Conservation (phyloP, 2,888 invertebrate genomes). For the Mimachlamys varia region DNA sequence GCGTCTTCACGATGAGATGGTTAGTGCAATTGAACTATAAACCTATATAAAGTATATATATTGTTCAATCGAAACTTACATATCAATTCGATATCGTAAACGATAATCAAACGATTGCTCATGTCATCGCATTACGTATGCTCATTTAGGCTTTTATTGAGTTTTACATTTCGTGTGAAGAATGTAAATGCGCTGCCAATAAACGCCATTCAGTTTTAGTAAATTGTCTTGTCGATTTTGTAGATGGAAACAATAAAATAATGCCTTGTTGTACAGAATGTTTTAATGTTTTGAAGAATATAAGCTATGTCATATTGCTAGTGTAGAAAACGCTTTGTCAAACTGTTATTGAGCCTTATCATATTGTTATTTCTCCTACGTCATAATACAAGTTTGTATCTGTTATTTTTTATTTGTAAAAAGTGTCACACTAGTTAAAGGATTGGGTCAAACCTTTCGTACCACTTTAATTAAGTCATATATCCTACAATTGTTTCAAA, state of each 20-base stretch:
- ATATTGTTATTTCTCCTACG: not conserved
- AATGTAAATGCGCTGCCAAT: not conserved
- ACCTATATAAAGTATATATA: not conserved
- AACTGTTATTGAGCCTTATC: not conserved
- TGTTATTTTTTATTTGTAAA: no score
- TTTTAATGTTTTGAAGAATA: not conserved
- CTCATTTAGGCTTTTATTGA: not conserved
- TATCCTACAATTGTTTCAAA: no score
- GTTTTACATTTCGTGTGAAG: not conserved
- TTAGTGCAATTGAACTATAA: slow-evolving; percentile 12
- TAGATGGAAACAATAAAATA: not conserved
- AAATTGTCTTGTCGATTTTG: not conserved
- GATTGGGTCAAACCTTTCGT: no score
- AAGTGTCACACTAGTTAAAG: no score
- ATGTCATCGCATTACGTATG: not conserved
- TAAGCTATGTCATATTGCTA: not conserved
- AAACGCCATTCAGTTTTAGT: not conserved
- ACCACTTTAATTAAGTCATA: no score
- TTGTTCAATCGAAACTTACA: not conserved
- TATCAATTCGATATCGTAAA: not conserved
- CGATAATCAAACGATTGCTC: not conserved
- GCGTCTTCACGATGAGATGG: not conserved
- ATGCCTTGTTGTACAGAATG: not conserved
- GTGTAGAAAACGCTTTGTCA: no score
- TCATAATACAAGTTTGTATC: no score